Percentiles rank a stretch among this genome's conserved stretches.
Evolutionary conservation across 1,140 invertebrate species (phyloP).

Genomic region (Drosophila ogumai): DNA sequence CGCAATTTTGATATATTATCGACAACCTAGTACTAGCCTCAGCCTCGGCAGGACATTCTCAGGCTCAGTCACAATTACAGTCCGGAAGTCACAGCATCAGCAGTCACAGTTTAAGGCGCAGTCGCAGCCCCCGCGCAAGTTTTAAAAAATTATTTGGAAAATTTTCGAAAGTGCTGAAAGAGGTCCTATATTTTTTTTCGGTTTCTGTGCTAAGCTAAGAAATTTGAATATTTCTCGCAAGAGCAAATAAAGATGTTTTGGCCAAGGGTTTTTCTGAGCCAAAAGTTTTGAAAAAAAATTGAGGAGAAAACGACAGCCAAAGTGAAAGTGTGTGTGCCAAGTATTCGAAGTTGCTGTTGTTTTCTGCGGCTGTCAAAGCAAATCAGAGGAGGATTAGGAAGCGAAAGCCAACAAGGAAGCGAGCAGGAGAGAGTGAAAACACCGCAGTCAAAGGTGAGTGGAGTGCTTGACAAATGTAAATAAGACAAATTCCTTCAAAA

Average conservation of each 20-base stretch:
- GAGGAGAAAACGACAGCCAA: background rate
- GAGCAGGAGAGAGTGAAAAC: constrained; percentile 27
- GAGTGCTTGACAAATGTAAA: constrained; percentile 52
- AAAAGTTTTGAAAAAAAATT: constrained; percentile 20
- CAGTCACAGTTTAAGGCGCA: constrained; percentile 17
- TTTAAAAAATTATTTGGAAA: constrained; percentile 24
- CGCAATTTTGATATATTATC: too few species aligned
- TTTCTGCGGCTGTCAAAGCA: constrained; percentile 32
- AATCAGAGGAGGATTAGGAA: constrained; percentile 44
- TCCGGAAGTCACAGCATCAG: constrained; percentile 5
- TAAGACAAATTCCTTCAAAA: constrained; percentile 28
- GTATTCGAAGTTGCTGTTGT: constrained; percentile 18
- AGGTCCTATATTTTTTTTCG: constrained; percentile 15
- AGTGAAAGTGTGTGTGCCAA: constrained; percentile 36
- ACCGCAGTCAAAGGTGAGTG: constrained; percentile 58
- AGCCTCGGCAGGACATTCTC: constrained; percentile 33
- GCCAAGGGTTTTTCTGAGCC: constrained; percentile 7
- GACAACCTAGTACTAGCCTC: constrained; percentile 60
- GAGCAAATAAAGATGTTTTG: constrained; percentile 23
- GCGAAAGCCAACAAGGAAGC: constrained; percentile 16
- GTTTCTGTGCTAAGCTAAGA: constrained; percentile 32
- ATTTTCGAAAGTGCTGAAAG: constrained; percentile 26
- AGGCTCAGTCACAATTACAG: constrained; percentile 23
- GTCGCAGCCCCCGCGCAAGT: constrained; percentile 15
- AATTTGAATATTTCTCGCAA: constrained; percentile 19